Base-by-base conservation (phyloP, 2,797 vertebrate species). In the Thunnus albacares region DNA sequence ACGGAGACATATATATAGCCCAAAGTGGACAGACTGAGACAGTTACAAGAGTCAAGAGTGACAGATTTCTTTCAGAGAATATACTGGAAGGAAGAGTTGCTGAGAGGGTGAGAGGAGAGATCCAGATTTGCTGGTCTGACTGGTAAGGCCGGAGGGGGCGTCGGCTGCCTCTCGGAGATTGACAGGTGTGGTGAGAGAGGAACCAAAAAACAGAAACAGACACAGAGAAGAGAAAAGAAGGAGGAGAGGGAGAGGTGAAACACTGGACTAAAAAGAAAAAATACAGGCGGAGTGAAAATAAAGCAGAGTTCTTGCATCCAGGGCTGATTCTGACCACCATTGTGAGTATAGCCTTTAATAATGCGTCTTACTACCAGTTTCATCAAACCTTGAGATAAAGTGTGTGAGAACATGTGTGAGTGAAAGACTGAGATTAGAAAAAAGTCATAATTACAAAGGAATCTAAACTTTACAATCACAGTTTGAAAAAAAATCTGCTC, bases 101-200 rank as follows among this genome's bases (percentile, higher is more conserved):
- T 53, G 17, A 61, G 60, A 74, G 74, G 43, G 70, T 12, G 80
- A 81, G 22, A 62, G 45, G 7, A 72, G 57, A 74, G 62, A 93
- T 90, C 92, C 86, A 79, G 93, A 88, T 90, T n/a, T 87, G 86
- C 95, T 89, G 91, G 94, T 95, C 74, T 5, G 87, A 95, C 95
- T 87, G 90, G 95, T 93, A 91, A 67, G 24, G 68, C 91, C 18
- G 71, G 91, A 88, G 89, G 85, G 71, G 84, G 90, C 78, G 92
- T 86, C 51, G 69, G 70, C 76, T 45, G 72, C 74, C 74, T 73
- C 72, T 75, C 74, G 24, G 52, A 74, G 77, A 56, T 18, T 68
- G 66, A 82, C 86, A 90, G 94, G 94, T 92, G 93, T 91, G 94
- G 93, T 85, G 67, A 81, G 38, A 84, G 71, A 75, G 49, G 24